phyloP scores from a whole-genome alignment of 2,888 invertebrate genomes.

The Andricus quercusramuli region DNA sequence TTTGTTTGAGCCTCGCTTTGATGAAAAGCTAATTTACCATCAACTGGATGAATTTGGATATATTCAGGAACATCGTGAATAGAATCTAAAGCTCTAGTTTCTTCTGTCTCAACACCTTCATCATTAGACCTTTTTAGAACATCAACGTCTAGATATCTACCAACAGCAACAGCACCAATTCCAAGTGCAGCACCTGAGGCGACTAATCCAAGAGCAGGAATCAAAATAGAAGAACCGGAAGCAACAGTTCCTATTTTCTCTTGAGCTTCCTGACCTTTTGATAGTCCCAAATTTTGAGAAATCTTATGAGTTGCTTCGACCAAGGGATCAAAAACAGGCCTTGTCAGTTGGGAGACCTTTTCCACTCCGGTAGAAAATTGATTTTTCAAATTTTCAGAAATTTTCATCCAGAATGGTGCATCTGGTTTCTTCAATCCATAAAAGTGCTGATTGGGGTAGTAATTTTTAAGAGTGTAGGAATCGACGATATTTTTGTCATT shows the following conservation, averaged over 20 bases:
- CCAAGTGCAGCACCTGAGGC: slow-evolving; percentile 91
- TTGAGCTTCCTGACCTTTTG: slow-evolving; percentile 80
- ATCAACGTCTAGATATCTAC: slow-evolving; percentile 85
- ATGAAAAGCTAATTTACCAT: not conserved
- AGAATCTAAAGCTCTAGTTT: slow-evolving; percentile 80
- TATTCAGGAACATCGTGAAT: slow-evolving; percentile 19
- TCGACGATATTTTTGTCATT: slow-evolving; percentile 73
- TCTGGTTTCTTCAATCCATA: slow-evolving; percentile 83
- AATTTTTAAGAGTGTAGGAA: slow-evolving; percentile 71
- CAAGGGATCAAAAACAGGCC: slow-evolving; percentile 85
- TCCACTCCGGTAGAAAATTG: slow-evolving; percentile 86
- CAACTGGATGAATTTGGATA: slow-evolving; percentile 7
- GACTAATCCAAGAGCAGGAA: slow-evolving; percentile 87
- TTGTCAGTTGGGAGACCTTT: slow-evolving; percentile 83
- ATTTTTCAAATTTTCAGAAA: slow-evolving; percentile 87
- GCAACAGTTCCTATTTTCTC: slow-evolving; percentile 84
- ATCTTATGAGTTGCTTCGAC: slow-evolving; percentile 90
- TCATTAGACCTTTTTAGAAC: slow-evolving; percentile 81
- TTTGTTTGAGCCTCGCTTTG: slow-evolving; percentile 43
- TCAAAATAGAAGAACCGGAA: slow-evolving; percentile 84
- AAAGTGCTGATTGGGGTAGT: slow-evolving; percentile 73
- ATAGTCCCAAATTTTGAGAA: slow-evolving; percentile 87
- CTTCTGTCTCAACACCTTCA: slow-evolving; percentile 81
- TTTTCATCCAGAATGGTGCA: slow-evolving; percentile 86
- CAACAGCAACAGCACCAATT: slow-evolving; percentile 89